Evolutionary conservation across 2,113 vertebrate species (phyloP).

Genomic region (Dolichallabes microphthalmus): DNA sequence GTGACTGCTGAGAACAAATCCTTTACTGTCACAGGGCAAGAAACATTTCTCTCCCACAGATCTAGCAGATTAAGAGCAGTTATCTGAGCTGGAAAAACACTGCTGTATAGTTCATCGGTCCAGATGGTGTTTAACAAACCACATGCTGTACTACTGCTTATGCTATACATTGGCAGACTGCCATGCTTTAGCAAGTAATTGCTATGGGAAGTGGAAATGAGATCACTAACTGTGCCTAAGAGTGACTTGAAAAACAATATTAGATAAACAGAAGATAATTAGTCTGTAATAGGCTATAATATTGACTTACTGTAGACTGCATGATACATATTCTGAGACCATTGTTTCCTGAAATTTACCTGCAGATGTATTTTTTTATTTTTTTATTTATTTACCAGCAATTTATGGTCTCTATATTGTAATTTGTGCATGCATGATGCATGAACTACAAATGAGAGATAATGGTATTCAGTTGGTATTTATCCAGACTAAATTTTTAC

Average conservation of each 20-base stretch:
- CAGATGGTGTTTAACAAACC: conserved; percentile 7
- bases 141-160: not conserved
- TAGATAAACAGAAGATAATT: not conserved
- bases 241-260: not conserved
- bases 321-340: too few relatives aligned
- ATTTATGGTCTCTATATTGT: too few relatives aligned
- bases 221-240: not conserved
- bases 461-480: not conserved
- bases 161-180: conserved; percentile 12
- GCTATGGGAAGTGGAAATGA: not conserved
- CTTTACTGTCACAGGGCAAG: conserved; percentile 14
- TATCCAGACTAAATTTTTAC: not conserved
- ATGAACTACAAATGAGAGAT: not conserved
- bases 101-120: not conserved
- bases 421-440: too few relatives aligned
- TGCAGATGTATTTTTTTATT: too few relatives aligned
- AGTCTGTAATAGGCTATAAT: not conserved
- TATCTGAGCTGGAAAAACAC: not conserved
- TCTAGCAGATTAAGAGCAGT: not conserved
- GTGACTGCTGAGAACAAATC: conserved; percentile 9
- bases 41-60: not conserved
- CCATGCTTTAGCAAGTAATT: not conserved
- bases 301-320: not conserved
- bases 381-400: too few relatives aligned
- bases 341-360: too few relatives aligned